phyloP scores from a whole-genome alignment of 2,888 invertebrate species.

The Athrips mouffetella region DNA sequence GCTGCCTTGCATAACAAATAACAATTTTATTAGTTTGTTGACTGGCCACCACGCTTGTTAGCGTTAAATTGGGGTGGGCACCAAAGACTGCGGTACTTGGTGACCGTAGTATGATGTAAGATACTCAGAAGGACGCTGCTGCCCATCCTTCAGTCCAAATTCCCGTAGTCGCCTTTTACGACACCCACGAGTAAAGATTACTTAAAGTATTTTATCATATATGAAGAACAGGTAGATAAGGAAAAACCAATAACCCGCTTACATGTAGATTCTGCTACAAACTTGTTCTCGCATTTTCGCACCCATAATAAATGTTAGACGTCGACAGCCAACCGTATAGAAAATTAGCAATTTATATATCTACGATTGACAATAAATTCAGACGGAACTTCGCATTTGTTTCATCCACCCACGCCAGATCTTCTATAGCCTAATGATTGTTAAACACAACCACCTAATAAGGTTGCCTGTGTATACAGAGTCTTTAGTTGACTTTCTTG shows the following conservation, averaged over 20 bases:
- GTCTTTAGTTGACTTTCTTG: too few species aligned
- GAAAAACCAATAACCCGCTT: background rate
- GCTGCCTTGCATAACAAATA: too few species aligned
- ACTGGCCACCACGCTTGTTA: too few species aligned
- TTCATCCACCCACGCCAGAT: constrained; percentile 42
- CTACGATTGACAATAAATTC: constrained; percentile 49
- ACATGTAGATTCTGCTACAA: constrained; percentile 22
- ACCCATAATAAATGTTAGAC: constrained; percentile 43
- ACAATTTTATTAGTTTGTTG: too few species aligned
- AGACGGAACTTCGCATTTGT: constrained; percentile 48
- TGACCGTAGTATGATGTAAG: too few species aligned
- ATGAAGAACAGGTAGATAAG: background rate
- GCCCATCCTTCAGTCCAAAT: too few species aligned
- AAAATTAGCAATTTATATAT: constrained; percentile 65
- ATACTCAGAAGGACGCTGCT: too few species aligned
- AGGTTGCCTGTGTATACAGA: constrained; percentile 34
- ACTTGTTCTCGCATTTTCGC: constrained; percentile 30
- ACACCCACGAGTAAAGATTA: too few species aligned
- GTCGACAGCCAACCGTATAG: constrained; percentile 38
- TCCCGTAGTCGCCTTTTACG: too few species aligned
- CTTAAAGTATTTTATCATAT: too few species aligned
- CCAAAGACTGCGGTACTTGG: too few species aligned
- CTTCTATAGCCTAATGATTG: constrained; percentile 41
- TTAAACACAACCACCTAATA: constrained; percentile 44
- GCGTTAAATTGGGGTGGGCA: too few species aligned